phyloP scores from a whole-genome alignment of 37 sponge, comb jelly and placozoan species.

The Dysidea cf. avara region DNA sequence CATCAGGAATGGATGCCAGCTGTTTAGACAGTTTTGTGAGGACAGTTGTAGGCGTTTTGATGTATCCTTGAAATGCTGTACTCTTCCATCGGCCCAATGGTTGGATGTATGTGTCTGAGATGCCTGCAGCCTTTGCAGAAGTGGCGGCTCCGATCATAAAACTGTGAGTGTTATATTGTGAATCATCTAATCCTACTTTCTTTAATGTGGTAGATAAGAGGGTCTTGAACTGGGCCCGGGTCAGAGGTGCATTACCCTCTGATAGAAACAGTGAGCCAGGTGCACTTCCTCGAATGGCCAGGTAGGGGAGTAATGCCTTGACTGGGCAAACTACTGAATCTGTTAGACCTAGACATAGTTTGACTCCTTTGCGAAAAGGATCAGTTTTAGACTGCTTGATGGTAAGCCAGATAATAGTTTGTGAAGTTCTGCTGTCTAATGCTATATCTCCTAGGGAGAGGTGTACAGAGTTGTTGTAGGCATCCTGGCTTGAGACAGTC shows the following conservation, averaged over 20 bases:
- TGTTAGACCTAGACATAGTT: constrained; percentile 6
- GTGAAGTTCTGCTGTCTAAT: not conserved
- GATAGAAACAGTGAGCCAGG: constrained; percentile 1
- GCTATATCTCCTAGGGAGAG: constrained; percentile 1
- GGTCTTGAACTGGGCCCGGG: not conserved
- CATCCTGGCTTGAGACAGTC: not conserved
- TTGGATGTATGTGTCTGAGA: constrained; percentile 2
- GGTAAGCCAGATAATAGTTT: not conserved
- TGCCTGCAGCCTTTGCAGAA: constrained; percentile 1
- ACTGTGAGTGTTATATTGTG: constrained; percentile 7
- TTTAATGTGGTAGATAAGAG: not conserved
- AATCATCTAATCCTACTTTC: not conserved
- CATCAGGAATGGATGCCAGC: too few species aligned
- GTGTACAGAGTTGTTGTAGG: not conserved
- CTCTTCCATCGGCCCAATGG: constrained; percentile 15
- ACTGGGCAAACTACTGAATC: constrained; percentile 15
- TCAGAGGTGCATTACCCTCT: not conserved
- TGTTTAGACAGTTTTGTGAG: too few species aligned
- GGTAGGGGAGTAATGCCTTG: not conserved
- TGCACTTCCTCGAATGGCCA: not conserved
- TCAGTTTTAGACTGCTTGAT: too few species aligned
- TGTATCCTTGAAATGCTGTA: too few species aligned
- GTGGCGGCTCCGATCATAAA: constrained; percentile 23
- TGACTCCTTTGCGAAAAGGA: constrained; percentile 19
- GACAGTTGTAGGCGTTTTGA: too few species aligned